Conservation (phyloP, 2,888 invertebrate species). For the Machimus rusticus region DNA sequence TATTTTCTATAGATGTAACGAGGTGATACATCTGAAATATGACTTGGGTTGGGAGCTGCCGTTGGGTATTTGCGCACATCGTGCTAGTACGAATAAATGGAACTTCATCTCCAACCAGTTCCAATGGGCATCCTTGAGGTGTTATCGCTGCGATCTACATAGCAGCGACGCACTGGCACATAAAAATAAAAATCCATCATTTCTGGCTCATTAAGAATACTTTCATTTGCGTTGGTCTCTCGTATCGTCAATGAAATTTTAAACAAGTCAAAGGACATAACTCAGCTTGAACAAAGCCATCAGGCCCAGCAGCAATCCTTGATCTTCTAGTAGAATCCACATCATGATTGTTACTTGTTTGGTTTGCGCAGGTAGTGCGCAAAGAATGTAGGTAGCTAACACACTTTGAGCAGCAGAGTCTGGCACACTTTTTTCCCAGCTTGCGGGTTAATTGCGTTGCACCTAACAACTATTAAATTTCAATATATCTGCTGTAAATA, state of each 20-base stretch:
- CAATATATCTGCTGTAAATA: neutral
- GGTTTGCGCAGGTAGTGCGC: neutral
- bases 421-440: neutral
- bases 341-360: neutral
- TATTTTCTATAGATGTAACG: neutral
- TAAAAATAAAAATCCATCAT: neutral
- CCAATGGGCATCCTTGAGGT: neutral
- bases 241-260: neutral
- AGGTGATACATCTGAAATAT: neutral
- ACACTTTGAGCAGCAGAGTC: neutral
- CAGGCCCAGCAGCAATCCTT: neutral
- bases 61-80: neutral
- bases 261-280: neutral
- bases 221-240: neutral
- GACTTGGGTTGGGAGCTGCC: neutral
- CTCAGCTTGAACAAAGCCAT: neutral
- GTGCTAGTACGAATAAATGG: neutral
- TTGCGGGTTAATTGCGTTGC: constrained; percentile 15
- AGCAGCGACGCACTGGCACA: neutral
- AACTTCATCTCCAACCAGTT: neutral
- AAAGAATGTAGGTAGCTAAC: neutral
- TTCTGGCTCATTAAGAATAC: neutral
- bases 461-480: neutral
- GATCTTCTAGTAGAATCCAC: neutral
- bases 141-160: neutral